A percentile compares a stretch with the other conserved stretches of the same genome.
Conservation (phyloP, 1,140 invertebrate genomes). For the Drosophila eugracilis region DNA sequence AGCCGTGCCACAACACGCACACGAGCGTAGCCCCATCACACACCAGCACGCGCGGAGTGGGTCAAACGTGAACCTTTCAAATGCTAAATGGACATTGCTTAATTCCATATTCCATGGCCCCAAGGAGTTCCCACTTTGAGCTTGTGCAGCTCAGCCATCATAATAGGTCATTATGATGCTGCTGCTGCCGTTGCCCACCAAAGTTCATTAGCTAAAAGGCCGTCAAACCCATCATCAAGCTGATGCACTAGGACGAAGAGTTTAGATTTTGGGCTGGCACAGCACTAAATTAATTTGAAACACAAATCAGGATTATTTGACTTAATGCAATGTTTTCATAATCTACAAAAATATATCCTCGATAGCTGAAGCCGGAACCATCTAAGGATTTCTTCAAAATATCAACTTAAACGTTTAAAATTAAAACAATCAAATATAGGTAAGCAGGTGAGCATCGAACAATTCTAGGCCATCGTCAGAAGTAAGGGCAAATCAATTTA, state of each 20-base stretch:
- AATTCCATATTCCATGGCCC: slow-evolving; percentile 68
- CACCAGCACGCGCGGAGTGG: slow-evolving; percentile 27
- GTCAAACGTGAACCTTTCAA: slow-evolving; percentile 73
- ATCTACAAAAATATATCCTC: too few species aligned
- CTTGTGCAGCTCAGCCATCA: slow-evolving; percentile 72
- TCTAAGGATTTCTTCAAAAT: too few species aligned
- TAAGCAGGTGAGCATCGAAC: slow-evolving; percentile 46
- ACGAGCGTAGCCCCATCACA: slow-evolving; percentile 7
- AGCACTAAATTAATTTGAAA: slow-evolving; percentile 40
- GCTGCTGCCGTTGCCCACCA: slow-evolving; percentile 20
- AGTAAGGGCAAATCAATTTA: slow-evolving; percentile 68
- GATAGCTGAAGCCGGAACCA: too few species aligned
- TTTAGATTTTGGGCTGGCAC: neutral
- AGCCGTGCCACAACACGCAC: slow-evolving; percentile 31
- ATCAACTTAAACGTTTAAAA: too few species aligned
- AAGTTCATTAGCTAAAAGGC: slow-evolving; percentile 80
- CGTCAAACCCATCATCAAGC: slow-evolving; percentile 13
- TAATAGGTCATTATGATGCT: slow-evolving; percentile 76
- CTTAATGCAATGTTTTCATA: too few species aligned
- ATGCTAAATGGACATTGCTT: slow-evolving; percentile 82
- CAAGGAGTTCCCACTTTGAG: slow-evolving; percentile 25
- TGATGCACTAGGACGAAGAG: slow-evolving; percentile 3
- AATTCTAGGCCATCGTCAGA: slow-evolving; percentile 71
- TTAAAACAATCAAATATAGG: too few species aligned
- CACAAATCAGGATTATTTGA: too few species aligned